Evolutionary conservation across 2,797 vertebrate species (phyloP).

Genomic region (Rhabdomys pumilio): DNA sequence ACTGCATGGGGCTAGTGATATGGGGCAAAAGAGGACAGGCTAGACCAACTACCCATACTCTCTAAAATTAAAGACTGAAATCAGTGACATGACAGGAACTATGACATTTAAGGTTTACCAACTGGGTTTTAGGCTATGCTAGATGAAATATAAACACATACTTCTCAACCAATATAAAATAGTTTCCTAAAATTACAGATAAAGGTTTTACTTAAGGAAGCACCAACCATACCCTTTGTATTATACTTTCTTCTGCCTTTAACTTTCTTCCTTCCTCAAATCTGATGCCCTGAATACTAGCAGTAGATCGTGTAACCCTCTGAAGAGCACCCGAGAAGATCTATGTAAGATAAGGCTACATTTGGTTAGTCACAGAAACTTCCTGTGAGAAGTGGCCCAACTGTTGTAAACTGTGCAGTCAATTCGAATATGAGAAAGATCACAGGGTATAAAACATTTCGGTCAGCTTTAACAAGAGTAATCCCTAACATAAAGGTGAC

Average conservation of each 20-base stretch:
- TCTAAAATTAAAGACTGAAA: slow-evolving; percentile 10
- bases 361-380: not conserved
- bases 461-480: not conserved
- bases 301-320: not conserved
- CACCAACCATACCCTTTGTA: not conserved
- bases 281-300: not conserved
- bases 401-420: not conserved
- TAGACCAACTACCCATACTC: not conserved
- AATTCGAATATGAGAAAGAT: not conserved
- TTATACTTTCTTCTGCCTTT: not conserved
- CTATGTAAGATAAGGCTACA: not conserved
- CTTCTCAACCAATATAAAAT: not conserved
- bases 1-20: not conserved
- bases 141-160: slow-evolving; percentile 1
- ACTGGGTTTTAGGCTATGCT: not conserved
- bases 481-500: not conserved
- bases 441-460: not conserved
- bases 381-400: not conserved
- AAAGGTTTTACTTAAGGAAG: not conserved
- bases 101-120: not conserved
- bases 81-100: not conserved
- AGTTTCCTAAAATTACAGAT: not conserved
- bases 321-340: not conserved
- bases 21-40: not conserved
- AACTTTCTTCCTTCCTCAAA: not conserved